A percentile compares a stretch with the other conserved stretches of the same genome.
phyloP scores from a whole-genome alignment of 2,113 vertebrate species.

The Notarius lentiginosus region DNA sequence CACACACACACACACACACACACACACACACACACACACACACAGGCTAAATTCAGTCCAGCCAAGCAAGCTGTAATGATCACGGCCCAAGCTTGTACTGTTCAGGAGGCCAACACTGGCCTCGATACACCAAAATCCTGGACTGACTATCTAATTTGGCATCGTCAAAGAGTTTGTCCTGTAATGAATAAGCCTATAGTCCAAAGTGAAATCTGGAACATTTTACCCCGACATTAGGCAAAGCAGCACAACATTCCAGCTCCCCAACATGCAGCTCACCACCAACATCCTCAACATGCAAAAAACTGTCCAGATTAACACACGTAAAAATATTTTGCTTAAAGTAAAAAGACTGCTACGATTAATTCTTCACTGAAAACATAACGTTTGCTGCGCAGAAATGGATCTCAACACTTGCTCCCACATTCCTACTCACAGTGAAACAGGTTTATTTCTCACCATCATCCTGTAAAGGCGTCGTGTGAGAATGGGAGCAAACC shows the following conservation, averaged over 20 bases:
- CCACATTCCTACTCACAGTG: too few species aligned
- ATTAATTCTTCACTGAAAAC: too few species aligned
- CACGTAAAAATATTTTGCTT: too few species aligned
- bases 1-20: neutral
- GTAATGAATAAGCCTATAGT: slow-evolving; percentile 1
- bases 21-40: neutral
- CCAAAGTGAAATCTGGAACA: slow-evolving; percentile 17
- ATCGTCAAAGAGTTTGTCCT: slow-evolving; percentile 12
- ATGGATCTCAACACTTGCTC: too few species aligned
- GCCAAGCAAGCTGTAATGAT: slow-evolving; percentile 32
- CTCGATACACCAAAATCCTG: slow-evolving; percentile 14
- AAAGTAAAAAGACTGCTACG: too few species aligned
- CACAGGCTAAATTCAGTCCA: neutral
- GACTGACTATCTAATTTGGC: slow-evolving; percentile 30
- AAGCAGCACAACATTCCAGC: neutral
- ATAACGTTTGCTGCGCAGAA: too few species aligned
- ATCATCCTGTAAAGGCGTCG: too few species aligned
- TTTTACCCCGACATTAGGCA: neutral
- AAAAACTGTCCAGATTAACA: neutral
- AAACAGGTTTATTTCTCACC: too few species aligned
- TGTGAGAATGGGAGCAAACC: too few species aligned
- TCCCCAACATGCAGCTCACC: neutral
- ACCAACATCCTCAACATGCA: neutral
- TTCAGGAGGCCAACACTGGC: slow-evolving; percentile 5
- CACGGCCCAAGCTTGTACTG: slow-evolving; percentile 25